Percentiles rank a stretch among this genome's conserved stretches.
phyloP scores from a whole-genome alignment of 2,888 invertebrate genomes.

The Ecliptopera silaceata region DNA sequence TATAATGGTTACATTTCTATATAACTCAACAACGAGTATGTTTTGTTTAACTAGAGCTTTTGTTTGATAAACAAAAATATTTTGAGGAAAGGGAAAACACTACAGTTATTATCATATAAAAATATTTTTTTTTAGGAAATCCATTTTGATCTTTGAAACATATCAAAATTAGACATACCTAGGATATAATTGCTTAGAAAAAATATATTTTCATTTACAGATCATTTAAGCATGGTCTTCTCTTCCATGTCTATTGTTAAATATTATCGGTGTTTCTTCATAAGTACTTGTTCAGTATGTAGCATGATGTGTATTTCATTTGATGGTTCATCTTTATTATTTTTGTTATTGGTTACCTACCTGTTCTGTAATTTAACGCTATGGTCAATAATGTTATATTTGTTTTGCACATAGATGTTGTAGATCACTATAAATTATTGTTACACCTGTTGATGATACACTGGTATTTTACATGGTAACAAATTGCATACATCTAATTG shows the following conservation, averaged over 20 bases:
- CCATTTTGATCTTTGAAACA: not conserved
- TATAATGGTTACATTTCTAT: too few relatives aligned
- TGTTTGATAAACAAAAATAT: not conserved
- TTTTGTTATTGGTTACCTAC: not conserved
- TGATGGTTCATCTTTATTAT: conserved; percentile 12
- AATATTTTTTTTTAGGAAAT: not conserved
- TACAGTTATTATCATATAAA: too few relatives aligned
- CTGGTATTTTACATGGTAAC: conserved; percentile 11
- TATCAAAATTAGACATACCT: not conserved
- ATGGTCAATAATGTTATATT: conserved; percentile 5
- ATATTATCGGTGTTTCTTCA: conserved; percentile 11
- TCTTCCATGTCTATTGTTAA: conserved; percentile 15
- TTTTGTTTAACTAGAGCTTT: not conserved
- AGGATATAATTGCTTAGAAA: not conserved
- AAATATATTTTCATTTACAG: conserved; percentile 12
- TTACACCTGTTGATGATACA: not conserved
- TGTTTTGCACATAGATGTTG: conserved; percentile 22
- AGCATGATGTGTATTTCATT: conserved; percentile 15
- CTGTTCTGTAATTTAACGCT: conserved; percentile 7
- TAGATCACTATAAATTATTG: conserved; percentile 15
- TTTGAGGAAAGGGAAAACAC: not conserved
- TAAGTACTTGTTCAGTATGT: not conserved
- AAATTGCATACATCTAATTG: not conserved
- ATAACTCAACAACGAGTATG: too few relatives aligned
- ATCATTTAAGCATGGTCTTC: conserved; percentile 19